Evolutionary conservation across 2,113 vertebrate species (phyloP), one percentile per base, ranked within the genome.

Genomic region (Prochilodus magdalenae): DNA sequence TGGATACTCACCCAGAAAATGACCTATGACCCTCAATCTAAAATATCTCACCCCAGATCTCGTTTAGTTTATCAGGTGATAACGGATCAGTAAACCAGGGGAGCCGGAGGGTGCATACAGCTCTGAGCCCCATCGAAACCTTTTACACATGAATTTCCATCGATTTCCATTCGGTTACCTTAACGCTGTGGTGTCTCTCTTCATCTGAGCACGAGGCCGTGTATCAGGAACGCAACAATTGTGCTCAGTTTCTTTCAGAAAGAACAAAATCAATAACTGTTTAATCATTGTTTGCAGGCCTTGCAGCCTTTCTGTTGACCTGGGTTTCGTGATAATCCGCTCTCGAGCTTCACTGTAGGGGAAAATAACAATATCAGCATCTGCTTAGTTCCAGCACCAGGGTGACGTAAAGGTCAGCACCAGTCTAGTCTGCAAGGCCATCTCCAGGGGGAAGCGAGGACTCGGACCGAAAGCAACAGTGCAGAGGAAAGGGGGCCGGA

Each of bases 401-500:
- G 36, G 66, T 57, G 47, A 66, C 18, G 49, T 12, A 59, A 26
- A 27, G 67, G 67, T 77, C 59, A 73, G 69, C n/a, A 75, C 18
- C 71, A 12, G n/a, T 53, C 62, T 33, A 67, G 51, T 55, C 51
- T 55, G 62, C 30, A 20, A 67, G 70, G 57, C 69, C 27, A 59
- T 60, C 13, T 26, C 57, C 27, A 30, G 40, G 16, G 60, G 36
- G 33, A 36, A 36, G 33, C 33, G 11, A 55, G 51, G 51, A 15
- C 15, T 53, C 60, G 16, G 72, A 79, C 73, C 15, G 79, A 79
- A 82, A 76, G 33, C 75, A 75, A 20, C n/a, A n/a, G n/a, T n/a
- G n/a, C n/a, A n/a, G n/a, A n/a, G n/a, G n/a, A n/a, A n/a, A n/a
- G n/a, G n/a, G n/a, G n/a, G n/a, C n/a, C n/a, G n/a, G n/a, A n/a